Base-by-base conservation (phyloP, 2,113 vertebrate genomes). In the Astur gentilis region DNA sequence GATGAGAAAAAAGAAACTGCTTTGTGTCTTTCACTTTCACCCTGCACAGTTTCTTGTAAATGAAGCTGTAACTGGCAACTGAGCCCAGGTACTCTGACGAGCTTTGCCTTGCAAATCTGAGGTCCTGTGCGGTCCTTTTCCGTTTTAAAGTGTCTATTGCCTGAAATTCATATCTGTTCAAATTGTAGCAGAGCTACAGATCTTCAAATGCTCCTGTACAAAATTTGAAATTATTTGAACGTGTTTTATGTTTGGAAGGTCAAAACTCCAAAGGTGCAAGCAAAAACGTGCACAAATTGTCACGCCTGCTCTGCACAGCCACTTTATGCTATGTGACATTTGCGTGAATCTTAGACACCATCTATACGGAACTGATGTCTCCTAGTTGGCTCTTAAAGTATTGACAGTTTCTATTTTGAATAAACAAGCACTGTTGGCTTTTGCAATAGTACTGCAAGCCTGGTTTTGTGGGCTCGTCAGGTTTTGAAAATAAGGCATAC, bases 21-120 rank as follows among this genome's bases (percentile, higher is more conserved):
- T 69, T 52, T 47, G 38, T 70, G 52, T 67, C 93, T 97, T 97
- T 97, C 96, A 93, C 95, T 97, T 97, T 97, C 97, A 78, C 23
- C 60, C 8, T 12, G 25, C 19, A 8, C 1, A 4, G 89, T 95
- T 97, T 97, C 97, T 89, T 8, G 94, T 94, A 97, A 97, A 97
- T 93, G 91, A 95, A 49, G 84, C 93, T 40, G 34, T 96, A 89
- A 86, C 94, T 6, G 44, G 91, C 87, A 97, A 11, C 7, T 1
- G 27, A 82, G 82, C 47, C 16, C 3, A 2, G 55, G 44, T 6
- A 9, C 23, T 67, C 38, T 52, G 54, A n/a, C 0, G 4, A 75
- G 40, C 22, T 95, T 93, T 94, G 90, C n/a, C 40, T 87, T 94
- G 94, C 87, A 91, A 95, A 96, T 91, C 36, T 1, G 14, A 73